These are phyloP conservation scores for Sciurus carolinensis DNA, from an alignment of 2,797 vertebrate genomes.

Conservation along the genomic window DNA sequence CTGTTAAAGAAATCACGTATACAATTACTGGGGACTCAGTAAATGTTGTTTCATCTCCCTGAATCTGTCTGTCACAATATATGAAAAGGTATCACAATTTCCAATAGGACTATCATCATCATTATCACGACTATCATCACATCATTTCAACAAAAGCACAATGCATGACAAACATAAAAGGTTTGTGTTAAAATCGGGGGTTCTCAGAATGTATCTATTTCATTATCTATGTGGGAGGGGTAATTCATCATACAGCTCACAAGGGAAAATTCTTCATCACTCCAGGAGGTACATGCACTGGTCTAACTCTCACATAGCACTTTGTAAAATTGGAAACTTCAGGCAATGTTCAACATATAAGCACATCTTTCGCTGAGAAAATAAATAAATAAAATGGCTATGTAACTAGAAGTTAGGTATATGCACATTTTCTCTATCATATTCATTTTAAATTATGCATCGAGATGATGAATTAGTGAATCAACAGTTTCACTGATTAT, in stretches of 20 bases:
- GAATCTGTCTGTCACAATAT: not conserved
- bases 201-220: not conserved
- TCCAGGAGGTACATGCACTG: not conserved
- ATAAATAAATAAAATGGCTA: not conserved
- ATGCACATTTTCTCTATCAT: not conserved
- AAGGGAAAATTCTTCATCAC: not conserved
- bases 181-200: not conserved
- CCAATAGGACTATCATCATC: not conserved
- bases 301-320: not conserved
- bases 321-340: not conserved
- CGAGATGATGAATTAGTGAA: slow-evolving; percentile 79
- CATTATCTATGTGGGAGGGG: not conserved
- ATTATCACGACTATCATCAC: not conserved
- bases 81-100: not conserved
- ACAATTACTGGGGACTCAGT: not conserved
- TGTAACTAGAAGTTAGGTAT: not conserved
- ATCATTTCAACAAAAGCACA: not conserved
- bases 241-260: not conserved
- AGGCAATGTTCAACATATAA: not conserved
- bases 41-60: not conserved
- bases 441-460: slow-evolving; percentile 2
- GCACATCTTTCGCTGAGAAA: not conserved
- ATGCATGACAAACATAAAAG: not conserved
- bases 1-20: not conserved
- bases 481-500: slow-evolving; percentile 76